phyloP scores from a whole-genome alignment of 2,888 invertebrate species.

The Eilema griseolum region DNA sequence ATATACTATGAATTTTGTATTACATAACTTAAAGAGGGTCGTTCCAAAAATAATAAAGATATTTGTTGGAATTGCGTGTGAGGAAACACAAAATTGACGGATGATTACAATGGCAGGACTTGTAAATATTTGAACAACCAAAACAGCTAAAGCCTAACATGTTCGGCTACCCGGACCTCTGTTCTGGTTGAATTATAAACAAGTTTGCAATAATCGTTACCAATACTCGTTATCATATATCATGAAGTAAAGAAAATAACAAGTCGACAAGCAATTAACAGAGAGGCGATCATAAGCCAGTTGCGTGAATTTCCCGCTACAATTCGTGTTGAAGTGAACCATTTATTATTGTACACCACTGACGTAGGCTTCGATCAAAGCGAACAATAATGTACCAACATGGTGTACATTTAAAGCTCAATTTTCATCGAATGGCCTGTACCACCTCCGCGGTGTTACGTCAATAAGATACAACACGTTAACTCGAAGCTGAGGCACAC shows the following conservation, averaged over 20 bases:
- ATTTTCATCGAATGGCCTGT: constrained; percentile 65
- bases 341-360: constrained; percentile 83
- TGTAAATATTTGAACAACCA: neutral
- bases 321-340: constrained; percentile 82
- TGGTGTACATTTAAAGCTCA: constrained; percentile 67
- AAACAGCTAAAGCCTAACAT: neutral
- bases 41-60: neutral
- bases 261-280: constrained; percentile 77
- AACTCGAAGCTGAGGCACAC: constrained; percentile 80
- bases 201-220: constrained; percentile 61
- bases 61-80: neutral
- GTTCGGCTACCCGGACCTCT: constrained; percentile 3
- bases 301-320: constrained; percentile 86
- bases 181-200: constrained; percentile 60
- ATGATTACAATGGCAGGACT: neutral
- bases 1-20: constrained; percentile 24
- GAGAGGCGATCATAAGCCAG: constrained; percentile 80
- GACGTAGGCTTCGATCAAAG: constrained; percentile 70
- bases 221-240: constrained; percentile 55
- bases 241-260: constrained; percentile 69
- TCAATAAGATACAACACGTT: constrained; percentile 84
- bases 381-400: constrained; percentile 65
- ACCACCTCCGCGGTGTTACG: constrained; percentile 82
- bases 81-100: neutral
- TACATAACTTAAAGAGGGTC: neutral